Base-by-base conservation (phyloP, 1,140 invertebrate genomes). In the Papilio polyxenes region DNA sequence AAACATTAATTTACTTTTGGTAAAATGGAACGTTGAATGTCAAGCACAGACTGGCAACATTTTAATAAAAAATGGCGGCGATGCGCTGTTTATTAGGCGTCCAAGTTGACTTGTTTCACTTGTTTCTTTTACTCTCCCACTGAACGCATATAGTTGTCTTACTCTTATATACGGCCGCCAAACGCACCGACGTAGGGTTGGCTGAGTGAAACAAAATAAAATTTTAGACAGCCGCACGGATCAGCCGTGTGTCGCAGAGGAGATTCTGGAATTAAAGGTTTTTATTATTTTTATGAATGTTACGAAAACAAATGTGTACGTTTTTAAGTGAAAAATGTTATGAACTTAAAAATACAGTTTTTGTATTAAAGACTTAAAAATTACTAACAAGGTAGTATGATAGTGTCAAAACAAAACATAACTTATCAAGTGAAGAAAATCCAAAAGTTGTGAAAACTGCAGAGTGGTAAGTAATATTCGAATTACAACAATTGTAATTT, bases 201-300 rank as follows among this genome's bases (percentile, higher is more conserved):
- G 48, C 37, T 65, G 23, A 85, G 83, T 86, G 85, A 89, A 89
- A 89, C 91, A 91, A 92, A 91, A 90, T 91, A 92, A 89, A 89
- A 90, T 88, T 85, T 88, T 83, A 77, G 75, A 77, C 88, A 89
- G 88, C 89, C 75, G 91, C 84, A 84, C 89, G 84, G 89, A 89
- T 86, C 88, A 87, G 87, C 87, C 89, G 92, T 90, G 91, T 87
- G 87, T 88, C 85, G 44, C n/a, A 83, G 83, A 86, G 85, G 87
- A 88, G 86, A 88, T 89, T 91, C 87, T 85, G 83, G 87, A 87
- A 84, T 87, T 81, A 65, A 86, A 88, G 83, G 82, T 86, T 88
- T 87, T 86, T 79, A 83, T 82, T 88, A 82, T 82, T 77, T 53
- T 77, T 88, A 82, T 86, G 87, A 87, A 84, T 87, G 83, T 87